Percentiles rank a stretch among this genome's conserved stretches.
These are phyloP conservation scores for Thaumetopoea pityocampa DNA, from an alignment of 1,140 invertebrate genomes.

Conservation along the genomic window DNA sequence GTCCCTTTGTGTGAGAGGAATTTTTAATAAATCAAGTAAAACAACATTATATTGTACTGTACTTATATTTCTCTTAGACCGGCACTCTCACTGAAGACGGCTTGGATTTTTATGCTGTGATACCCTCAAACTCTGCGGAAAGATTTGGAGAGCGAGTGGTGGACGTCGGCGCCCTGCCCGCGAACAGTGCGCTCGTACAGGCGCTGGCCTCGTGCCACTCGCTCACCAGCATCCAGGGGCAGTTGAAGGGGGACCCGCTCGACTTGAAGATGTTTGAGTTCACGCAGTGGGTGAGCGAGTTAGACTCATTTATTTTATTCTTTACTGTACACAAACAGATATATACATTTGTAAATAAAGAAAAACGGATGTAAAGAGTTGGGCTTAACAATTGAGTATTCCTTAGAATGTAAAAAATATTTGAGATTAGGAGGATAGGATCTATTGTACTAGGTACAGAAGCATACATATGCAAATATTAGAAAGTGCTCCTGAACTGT, in stretches of 20 bases:
- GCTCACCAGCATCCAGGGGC: conserved; percentile 86
- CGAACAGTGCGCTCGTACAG: conserved; percentile 71
- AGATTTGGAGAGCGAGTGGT: conserved; percentile 79
- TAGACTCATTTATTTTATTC: conserved; percentile 3
- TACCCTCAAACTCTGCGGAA: conserved; percentile 76
- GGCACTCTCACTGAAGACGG: conserved; percentile 97
- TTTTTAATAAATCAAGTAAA: too few species aligned
- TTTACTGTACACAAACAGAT: too few species aligned
- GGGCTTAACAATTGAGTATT: too few species aligned
- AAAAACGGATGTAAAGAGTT: too few species aligned
- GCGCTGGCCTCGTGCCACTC: conserved; percentile 89
- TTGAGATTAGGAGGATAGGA: too few species aligned
- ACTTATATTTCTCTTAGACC: conserved; percentile 77
- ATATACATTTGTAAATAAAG: too few species aligned
- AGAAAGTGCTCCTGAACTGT: too few species aligned
- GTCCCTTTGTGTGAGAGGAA: too few species aligned
- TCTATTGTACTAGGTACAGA: too few species aligned
- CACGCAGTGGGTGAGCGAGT: conserved; percentile 82
- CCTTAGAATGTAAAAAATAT: too few species aligned
- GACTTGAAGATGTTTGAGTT: conserved; percentile 94
- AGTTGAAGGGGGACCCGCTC: conserved; percentile 87
- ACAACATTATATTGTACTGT: too few species aligned
- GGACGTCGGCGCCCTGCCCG: conserved; percentile 69
- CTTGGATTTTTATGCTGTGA: conserved; percentile 92
- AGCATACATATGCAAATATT: too few species aligned